phyloP scores from a whole-genome alignment of 2,888 invertebrate genomes.

The Thereva nobilitata region DNA sequence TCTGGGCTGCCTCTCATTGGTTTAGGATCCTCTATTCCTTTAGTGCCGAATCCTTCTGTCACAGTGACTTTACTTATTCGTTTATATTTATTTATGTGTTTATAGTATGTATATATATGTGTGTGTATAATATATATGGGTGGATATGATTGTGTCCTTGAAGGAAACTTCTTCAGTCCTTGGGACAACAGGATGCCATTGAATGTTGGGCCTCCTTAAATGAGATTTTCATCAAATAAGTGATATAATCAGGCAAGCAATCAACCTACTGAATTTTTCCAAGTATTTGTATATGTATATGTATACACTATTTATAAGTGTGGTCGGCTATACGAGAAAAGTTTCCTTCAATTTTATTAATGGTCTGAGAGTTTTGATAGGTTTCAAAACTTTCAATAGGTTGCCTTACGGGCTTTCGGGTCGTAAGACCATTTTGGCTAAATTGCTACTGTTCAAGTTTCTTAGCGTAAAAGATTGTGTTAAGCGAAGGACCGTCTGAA shows the following conservation, averaged over 20 bases:
- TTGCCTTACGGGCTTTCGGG: too few relatives aligned
- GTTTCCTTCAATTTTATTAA: conserved; percentile 6
- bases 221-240: conserved; percentile 18
- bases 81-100: too few relatives aligned
- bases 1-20: neutral
- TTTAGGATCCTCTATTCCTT: neutral
- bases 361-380: conserved; percentile 2
- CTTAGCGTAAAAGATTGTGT: too few relatives aligned
- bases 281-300: neutral
- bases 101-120: too few relatives aligned
- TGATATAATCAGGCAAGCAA: conserved; percentile 16
- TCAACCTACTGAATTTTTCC: conserved; percentile 6
- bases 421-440: too few relatives aligned
- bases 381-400: neutral
- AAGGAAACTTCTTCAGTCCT: conserved; percentile 4
- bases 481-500: too few relatives aligned
- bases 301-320: too few relatives aligned
- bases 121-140: too few relatives aligned
- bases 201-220: conserved; percentile 1
- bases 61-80: too few relatives aligned
- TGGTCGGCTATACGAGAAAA: neutral
- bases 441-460: too few relatives aligned
- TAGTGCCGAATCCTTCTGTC: too few relatives aligned
- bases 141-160: too few relatives aligned
- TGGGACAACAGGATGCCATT: conserved; percentile 1